These are phyloP conservation scores for Beroe ovata DNA, from an alignment of 37 sponge, comb jelly and placozoan genomes.

Conservation along the genomic window DNA sequence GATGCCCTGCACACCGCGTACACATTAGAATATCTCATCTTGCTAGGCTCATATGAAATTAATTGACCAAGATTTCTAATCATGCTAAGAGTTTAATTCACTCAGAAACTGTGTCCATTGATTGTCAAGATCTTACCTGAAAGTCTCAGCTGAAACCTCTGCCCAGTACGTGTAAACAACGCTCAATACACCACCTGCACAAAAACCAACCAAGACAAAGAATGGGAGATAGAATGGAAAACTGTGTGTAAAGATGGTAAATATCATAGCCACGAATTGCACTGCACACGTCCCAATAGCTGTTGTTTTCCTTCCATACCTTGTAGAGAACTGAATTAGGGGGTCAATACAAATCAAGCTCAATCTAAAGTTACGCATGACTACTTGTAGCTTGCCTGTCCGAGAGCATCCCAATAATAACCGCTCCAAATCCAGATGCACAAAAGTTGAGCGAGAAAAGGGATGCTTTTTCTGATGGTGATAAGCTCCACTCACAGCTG, in stretches of 20 bases:
- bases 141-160: not conserved
- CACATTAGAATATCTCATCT: too few species aligned
- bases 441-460: not conserved
- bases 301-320: constrained; percentile 25
- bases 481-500: constrained; percentile 34
- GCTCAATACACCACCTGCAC: not conserved
- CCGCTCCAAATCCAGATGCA: constrained; percentile 6
- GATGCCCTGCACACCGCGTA: constrained; percentile 2
- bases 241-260: not conserved
- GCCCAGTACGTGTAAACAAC: constrained; percentile 47
- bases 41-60: too few species aligned
- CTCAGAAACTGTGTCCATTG: too few species aligned
- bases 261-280: not conserved
- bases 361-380: too few species aligned
- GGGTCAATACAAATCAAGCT: not conserved
- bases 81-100: too few species aligned
- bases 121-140: too few species aligned
- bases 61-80: too few species aligned
- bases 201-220: not conserved
- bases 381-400: constrained; percentile 57
- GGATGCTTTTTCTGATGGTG: not conserved
- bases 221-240: not conserved
- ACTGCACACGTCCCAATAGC: not conserved
- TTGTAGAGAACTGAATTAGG: not conserved
- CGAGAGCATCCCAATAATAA: constrained; percentile 8